Percentiles rank a stretch among this genome's conserved stretches.
phyloP scores from a whole-genome alignment of 1,140 invertebrate species.

The Helicoverpa armigera region DNA sequence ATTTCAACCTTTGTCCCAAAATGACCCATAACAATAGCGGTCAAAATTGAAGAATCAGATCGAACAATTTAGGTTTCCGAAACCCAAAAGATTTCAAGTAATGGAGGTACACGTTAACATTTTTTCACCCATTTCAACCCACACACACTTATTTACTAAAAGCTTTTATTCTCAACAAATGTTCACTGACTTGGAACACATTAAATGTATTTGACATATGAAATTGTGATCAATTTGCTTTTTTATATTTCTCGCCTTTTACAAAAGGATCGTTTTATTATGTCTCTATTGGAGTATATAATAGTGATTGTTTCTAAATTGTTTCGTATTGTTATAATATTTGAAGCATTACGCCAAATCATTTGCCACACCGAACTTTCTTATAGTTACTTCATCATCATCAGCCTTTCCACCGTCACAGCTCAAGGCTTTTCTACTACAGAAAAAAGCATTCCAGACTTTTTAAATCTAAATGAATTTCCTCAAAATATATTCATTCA shows the following conservation, averaged over 20 bases:
- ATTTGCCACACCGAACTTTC: not conserved
- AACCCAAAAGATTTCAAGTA: constrained; percentile 16
- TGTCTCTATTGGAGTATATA: not conserved
- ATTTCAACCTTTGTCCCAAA: not conserved
- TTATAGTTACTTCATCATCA: no score
- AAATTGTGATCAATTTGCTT: constrained; percentile 42
- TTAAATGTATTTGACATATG: constrained; percentile 44
- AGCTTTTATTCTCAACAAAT: constrained; percentile 47
- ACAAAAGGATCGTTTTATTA: constrained; percentile 29
- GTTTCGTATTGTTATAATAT: no score
- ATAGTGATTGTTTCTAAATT: not conserved
- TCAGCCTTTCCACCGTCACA: no score
- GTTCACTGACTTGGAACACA: constrained; percentile 38
- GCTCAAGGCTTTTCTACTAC: no score
- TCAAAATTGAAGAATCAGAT: constrained; percentile 15
- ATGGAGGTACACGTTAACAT: constrained; percentile 18
- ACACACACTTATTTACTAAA: constrained; percentile 46
- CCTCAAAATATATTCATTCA: not conserved
- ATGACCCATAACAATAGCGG: not conserved
- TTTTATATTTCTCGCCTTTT: constrained; percentile 14
- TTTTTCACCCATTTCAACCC: constrained; percentile 14
- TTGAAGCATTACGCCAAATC: not conserved
- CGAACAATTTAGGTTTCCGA: constrained; percentile 17
- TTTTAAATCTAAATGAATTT: no score
- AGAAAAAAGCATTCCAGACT: no score